Percentiles rank a stretch among this genome's conserved stretches.
Evolutionary conservation across 1,140 invertebrate species (phyloP).

Genomic region (Drosophila persimilis): DNA sequence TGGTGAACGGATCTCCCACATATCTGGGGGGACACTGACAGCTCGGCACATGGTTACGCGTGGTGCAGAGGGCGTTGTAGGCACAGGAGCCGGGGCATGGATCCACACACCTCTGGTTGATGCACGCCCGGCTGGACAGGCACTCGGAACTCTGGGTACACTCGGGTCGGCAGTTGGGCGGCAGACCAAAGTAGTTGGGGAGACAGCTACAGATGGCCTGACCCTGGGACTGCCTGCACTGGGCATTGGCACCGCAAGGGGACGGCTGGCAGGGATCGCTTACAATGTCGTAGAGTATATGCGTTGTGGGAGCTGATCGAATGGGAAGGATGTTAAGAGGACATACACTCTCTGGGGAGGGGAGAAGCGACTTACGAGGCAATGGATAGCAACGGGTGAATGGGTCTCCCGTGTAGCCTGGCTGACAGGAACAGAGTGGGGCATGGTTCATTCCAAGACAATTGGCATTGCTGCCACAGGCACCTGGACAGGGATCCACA

Average conservation of each 20-base stretch:
- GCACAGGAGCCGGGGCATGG: constrained; percentile 86
- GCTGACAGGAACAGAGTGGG: constrained; percentile 86
- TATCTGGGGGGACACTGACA: constrained; percentile 87
- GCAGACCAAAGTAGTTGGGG: constrained; percentile 84
- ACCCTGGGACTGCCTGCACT: constrained; percentile 52
- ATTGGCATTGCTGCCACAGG: constrained; percentile 85
- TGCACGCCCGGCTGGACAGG: constrained; percentile 84
- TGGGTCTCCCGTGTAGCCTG: constrained; percentile 87
- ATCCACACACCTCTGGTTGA: constrained; percentile 85
- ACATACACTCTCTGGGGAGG: neutral
- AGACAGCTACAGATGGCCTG: constrained; percentile 84
- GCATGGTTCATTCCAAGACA: constrained; percentile 86
- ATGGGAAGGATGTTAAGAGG: neutral
- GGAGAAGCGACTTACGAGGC: constrained; percentile 84
- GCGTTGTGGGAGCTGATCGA: constrained; percentile 84
- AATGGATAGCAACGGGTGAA: constrained; percentile 85
- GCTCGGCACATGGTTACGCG: constrained; percentile 86
- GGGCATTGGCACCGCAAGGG: constrained; percentile 69
- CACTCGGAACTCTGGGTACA: constrained; percentile 86
- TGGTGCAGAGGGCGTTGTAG: constrained; percentile 86
- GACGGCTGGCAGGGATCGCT: constrained; percentile 85
- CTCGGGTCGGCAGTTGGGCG: constrained; percentile 86
- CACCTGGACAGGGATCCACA: constrained; percentile 89
- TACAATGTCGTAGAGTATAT: constrained; percentile 75
- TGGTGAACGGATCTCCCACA: constrained; percentile 87